Evolutionary conservation across 2,888 invertebrate species (phyloP).

Genomic region (Nematopogon swammerdamellus): DNA sequence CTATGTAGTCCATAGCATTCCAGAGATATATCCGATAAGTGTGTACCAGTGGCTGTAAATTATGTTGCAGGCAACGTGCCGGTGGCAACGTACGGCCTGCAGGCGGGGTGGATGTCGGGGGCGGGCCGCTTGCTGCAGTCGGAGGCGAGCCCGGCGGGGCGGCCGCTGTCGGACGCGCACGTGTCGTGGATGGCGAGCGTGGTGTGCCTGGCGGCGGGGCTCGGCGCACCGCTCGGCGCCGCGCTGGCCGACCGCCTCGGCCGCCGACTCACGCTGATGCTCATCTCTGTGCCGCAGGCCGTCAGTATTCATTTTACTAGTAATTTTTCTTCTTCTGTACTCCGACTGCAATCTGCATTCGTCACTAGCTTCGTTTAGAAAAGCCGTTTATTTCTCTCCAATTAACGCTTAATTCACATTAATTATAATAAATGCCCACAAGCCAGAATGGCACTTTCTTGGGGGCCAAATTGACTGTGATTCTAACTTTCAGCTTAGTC

Average conservation of each 20-base stretch:
- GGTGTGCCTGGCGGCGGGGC: constrained; percentile 31
- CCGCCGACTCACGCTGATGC: constrained; percentile 33
- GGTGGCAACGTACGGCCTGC: constrained; percentile 34
- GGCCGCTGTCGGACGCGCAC: constrained; percentile 28
- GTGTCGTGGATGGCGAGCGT: constrained; percentile 42
- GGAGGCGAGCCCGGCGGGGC: constrained; percentile 22
- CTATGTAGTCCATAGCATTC: too few relatives aligned
- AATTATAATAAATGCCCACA: too few relatives aligned
- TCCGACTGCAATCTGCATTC: too few relatives aligned
- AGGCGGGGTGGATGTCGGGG: constrained; percentile 43
- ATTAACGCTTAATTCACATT: too few relatives aligned
- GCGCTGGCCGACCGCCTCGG: constrained; percentile 35
- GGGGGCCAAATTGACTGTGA: too few relatives aligned
- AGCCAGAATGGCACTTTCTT: too few relatives aligned
- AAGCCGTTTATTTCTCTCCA: too few relatives aligned
- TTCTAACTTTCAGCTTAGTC: too few relatives aligned
- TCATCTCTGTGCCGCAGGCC: constrained; percentile 42
- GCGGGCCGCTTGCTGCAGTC: constrained; percentile 33
- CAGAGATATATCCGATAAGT: too few relatives aligned
- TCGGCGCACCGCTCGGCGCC: constrained; percentile 37
- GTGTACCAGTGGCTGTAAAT: too few relatives aligned
- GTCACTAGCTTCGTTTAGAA: too few relatives aligned
- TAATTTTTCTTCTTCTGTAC: too few relatives aligned
- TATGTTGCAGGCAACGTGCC: constrained; percentile 32
- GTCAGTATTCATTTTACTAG: constrained; percentile 10